Evolutionary conservation across 2,888 invertebrate genomes (phyloP), one percentile per base, ranked within the genome.

Genomic region (Eristalis tenax): DNA sequence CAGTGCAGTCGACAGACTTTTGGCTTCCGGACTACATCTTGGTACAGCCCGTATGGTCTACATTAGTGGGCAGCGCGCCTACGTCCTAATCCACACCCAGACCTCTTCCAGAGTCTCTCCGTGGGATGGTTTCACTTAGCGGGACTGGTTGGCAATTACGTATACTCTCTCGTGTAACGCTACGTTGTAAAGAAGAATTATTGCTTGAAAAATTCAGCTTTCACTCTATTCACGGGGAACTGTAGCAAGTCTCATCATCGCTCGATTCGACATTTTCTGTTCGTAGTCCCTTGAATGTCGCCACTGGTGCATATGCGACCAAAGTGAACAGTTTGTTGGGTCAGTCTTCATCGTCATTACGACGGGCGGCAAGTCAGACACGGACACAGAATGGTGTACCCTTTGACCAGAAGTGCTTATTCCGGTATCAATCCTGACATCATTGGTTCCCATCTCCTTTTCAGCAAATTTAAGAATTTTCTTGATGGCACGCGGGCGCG

Each of bases 311-410:
- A 92, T 97, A 98, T 65, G 99, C 98, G 89, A 99, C 99, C 90
- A 99, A 95, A 28, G 99, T 99, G 95, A 98, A 99, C 93, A 99
- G 94, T 94, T 99, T 99, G 95, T 99, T 97, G 71, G 97, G 96
- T 8, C 99, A 99, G 94, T 99, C 99, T 94, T 99, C 99, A 94
- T 99, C 99, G 91, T 99, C 99, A 92, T 99, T 99, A 90, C 99
- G 96, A 93, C 99, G 96, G 91, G 99, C 96, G 85, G 99, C 98
- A 89, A 99, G 94, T 91, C 99, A 96, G 65, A 99, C 99, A 88
- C 99, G 96, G 69, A 99, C 96, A 89, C 99, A 96, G 96, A 97
- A 99, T 89, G 99, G 99, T 88, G 99, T 97, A 93, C 99, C 99
- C 94, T 99, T 98, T 71, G 98, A 98, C 99, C 99, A 99, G 89